These are phyloP conservation scores for Setophaga petechia DNA, from an alignment of 2,113 vertebrate species.

Conservation along the genomic window DNA sequence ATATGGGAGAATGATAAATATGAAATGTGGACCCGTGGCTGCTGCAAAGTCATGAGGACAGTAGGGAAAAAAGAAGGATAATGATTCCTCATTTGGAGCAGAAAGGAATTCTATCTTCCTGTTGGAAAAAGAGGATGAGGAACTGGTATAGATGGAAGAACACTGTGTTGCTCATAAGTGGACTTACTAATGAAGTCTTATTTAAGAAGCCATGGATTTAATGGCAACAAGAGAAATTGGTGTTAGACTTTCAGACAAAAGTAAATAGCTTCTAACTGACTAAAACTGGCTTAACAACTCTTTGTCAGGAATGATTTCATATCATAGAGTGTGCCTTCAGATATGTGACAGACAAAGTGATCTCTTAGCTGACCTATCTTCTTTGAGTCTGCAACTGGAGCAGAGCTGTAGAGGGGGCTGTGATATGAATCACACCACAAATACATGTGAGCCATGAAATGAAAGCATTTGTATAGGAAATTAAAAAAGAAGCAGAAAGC, in stretches of 20 bases:
- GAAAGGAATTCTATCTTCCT: background rate
- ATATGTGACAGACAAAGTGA: background rate
- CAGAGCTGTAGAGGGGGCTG: background rate
- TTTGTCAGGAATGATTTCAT: background rate
- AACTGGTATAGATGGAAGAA: background rate
- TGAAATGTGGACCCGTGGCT: background rate
- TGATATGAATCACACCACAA: background rate
- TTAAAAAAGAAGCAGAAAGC: background rate
- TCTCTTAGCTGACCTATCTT: background rate
- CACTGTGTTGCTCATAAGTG: background rate
- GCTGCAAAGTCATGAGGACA: background rate
- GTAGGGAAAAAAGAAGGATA: background rate
- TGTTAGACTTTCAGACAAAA: background rate
- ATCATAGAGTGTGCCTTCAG: background rate
- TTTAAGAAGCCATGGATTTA: background rate
- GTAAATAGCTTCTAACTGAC: background rate
- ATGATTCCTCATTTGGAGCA: background rate
- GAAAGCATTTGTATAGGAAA: background rate
- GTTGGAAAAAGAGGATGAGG: background rate
- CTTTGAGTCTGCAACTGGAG: background rate
- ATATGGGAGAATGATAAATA: background rate
- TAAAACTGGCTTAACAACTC: background rate
- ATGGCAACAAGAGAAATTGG: background rate
- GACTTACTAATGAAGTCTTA: background rate
- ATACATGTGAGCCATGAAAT: background rate